These are phyloP conservation scores for Eumerus sabulonum DNA, from an alignment of 2,888 invertebrate genomes.

Conservation along the genomic window DNA sequence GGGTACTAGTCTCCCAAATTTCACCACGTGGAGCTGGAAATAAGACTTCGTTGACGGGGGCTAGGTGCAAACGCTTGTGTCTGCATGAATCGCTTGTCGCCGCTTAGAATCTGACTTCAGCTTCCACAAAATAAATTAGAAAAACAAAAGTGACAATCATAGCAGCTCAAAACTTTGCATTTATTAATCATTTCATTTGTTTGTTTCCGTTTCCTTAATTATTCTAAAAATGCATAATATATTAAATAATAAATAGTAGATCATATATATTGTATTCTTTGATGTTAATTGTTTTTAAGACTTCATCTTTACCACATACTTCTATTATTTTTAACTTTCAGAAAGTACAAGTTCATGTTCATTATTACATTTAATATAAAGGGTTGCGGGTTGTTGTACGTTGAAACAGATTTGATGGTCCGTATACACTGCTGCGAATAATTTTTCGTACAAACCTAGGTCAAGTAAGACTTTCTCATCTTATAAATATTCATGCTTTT, in stretches of 20 bases:
- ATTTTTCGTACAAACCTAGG: constrained; percentile 1
- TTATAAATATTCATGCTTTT: no score
- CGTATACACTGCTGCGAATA: no score
- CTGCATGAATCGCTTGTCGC: no score
- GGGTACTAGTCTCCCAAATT: no score
- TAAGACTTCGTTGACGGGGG: no score
- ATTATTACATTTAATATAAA: constrained; percentile 12
- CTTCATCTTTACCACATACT: constrained; percentile 42
- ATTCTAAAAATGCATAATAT: constrained; percentile 68
- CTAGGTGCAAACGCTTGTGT: no score
- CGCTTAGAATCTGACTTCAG: no score
- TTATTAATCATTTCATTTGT: constrained; percentile 48
- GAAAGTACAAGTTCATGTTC: background rate
- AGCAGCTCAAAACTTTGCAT: constrained; percentile 69
- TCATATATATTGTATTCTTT: constrained; percentile 66
- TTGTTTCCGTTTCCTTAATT: constrained; percentile 50
- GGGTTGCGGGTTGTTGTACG: no score
- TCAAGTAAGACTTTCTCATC: no score
- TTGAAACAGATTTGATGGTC: no score
- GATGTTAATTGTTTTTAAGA: constrained; percentile 51
- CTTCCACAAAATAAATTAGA: no score
- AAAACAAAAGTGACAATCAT: constrained; percentile 45
- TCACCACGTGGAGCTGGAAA: no score
- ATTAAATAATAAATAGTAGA: constrained; percentile 67
- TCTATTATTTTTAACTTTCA: constrained; percentile 17